phyloP scores from a whole-genome alignment of 35 echinoderm and acorn worm genomes.

The Patiria miniata region DNA sequence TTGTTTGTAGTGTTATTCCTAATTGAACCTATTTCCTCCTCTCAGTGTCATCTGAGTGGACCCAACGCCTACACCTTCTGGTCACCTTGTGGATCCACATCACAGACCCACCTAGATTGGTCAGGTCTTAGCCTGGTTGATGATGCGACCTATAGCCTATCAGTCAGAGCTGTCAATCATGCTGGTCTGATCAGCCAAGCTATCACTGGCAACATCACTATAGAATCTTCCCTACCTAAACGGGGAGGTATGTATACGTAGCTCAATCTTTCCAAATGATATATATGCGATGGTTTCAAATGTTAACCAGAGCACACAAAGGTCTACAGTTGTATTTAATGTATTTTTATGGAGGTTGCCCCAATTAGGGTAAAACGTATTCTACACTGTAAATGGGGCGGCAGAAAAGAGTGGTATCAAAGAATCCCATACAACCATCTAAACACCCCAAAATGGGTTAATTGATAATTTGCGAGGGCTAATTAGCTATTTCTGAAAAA shows the following conservation, averaged over 20 bases:
- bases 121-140: not conserved
- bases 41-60: not conserved
- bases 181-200: not conserved
- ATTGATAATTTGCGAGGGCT: too few species aligned
- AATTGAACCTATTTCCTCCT: too few species aligned
- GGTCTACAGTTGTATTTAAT: too few species aligned
- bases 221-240: not conserved
- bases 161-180: constrained; percentile 57
- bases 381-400: too few species aligned
- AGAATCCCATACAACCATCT: too few species aligned
- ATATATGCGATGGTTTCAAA: not conserved
- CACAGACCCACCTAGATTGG: not conserved
- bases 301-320: not conserved
- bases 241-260: not conserved
- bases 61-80: not conserved
- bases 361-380: too few species aligned
- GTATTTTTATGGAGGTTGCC: too few species aligned
- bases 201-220: not conserved
- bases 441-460: too few species aligned
- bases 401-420: too few species aligned
- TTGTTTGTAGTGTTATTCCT: too few species aligned
- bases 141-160: constrained; percentile 4
- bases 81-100: constrained; percentile 15
- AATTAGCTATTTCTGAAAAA: too few species aligned
- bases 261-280: too few species aligned